Percentiles rank a stretch among this genome's conserved stretches.
phyloP scores from a whole-genome alignment of 2,888 invertebrate species.

The Eupithecia insigniata region DNA sequence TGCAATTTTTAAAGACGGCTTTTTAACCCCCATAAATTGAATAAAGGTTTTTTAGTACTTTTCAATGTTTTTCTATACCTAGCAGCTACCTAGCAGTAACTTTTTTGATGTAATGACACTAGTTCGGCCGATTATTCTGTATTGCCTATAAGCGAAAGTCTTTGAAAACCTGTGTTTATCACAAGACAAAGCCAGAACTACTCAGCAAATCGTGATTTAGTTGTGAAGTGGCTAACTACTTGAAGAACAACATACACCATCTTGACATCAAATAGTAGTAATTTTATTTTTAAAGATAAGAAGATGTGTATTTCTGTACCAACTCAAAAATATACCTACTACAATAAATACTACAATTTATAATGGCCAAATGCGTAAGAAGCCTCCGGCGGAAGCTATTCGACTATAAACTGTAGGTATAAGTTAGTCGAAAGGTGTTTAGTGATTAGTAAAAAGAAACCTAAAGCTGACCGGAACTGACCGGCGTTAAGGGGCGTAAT shows the following conservation, averaged over 20 bases:
- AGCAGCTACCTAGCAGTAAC: too few relatives aligned
- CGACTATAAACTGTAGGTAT: background rate
- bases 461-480: too few relatives aligned
- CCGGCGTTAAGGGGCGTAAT: too few relatives aligned
- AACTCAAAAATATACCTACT: too few relatives aligned
- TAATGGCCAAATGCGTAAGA: background rate
- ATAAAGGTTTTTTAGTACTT: too few relatives aligned
- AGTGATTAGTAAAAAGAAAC: background rate
- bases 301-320: too few relatives aligned
- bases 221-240: background rate
- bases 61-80: too few relatives aligned
- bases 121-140: background rate
- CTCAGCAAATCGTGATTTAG: background rate
- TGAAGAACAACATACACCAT: background rate
- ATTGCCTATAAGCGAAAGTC: too few relatives aligned
- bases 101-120: background rate
- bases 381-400: too few relatives aligned
- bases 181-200: background rate
- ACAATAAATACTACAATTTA: background rate
- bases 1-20: too few relatives aligned
- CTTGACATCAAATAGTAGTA: background rate
- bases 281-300: background rate
- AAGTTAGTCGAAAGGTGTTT: too few relatives aligned
- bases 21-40: too few relatives aligned
- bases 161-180: background rate